Conservation (phyloP, 1,140 invertebrate genomes). For the Drosophila kikkawai region DNA sequence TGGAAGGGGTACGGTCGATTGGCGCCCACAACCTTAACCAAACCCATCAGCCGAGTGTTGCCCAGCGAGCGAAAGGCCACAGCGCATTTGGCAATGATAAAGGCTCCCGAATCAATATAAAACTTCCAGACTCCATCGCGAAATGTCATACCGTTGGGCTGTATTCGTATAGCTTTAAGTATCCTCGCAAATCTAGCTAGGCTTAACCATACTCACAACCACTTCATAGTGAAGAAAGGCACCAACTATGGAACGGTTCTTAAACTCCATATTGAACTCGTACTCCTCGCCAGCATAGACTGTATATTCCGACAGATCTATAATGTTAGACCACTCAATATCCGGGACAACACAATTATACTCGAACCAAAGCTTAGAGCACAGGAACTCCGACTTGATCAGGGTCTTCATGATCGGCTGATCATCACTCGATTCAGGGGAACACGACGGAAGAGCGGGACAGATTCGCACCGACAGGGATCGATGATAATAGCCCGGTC, state of each 20-base stretch:
- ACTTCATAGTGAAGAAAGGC: constrained; percentile 75
- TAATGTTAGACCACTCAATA: constrained; percentile 51
- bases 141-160: constrained; percentile 71
- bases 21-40: constrained; percentile 67
- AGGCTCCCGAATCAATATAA: constrained; percentile 40
- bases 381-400: constrained; percentile 59
- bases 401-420: constrained; percentile 23
- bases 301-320: constrained; percentile 40
- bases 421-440: constrained; percentile 29
- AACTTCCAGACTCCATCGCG: constrained; percentile 67
- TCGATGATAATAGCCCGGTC: constrained; percentile 60
- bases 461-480: constrained; percentile 68
- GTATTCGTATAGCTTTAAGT: background rate
- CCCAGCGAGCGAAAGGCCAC: constrained; percentile 59
- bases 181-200: too few species aligned
- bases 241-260: constrained; percentile 48
- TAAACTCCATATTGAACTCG: constrained; percentile 65
- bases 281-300: constrained; percentile 72
- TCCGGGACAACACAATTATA: constrained; percentile 71
- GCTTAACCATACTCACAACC: constrained; percentile 53
- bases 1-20: constrained; percentile 58
- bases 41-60: constrained; percentile 53
- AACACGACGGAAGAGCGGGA: constrained; percentile 18
- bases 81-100: constrained; percentile 35
- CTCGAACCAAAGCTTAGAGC: constrained; percentile 70